Percentiles rank a stretch among this genome's conserved stretches.
These are phyloP conservation scores for Hyposoter dolosus DNA, from an alignment of 2,888 invertebrate genomes.

Conservation along the genomic window DNA sequence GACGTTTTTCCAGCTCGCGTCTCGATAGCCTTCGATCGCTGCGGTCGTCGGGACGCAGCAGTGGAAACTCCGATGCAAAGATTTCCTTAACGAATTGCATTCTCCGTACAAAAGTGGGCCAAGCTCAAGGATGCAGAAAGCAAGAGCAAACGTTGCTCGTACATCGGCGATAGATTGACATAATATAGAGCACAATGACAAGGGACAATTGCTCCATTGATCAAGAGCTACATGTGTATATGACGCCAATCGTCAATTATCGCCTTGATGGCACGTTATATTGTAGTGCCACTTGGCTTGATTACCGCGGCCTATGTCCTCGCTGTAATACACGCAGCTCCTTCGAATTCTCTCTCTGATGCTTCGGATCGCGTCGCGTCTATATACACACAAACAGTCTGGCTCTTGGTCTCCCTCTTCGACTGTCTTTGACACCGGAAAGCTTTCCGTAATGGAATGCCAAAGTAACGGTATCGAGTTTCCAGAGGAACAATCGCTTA, in stretches of 20 bases:
- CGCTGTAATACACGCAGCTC: not conserved
- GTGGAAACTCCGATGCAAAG: not conserved
- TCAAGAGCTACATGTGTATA: not conserved
- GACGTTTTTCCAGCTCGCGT: not conserved
- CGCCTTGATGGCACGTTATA: slow-evolving; percentile 14
- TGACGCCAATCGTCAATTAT: slow-evolving; percentile 32
- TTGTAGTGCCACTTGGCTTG: slow-evolving; percentile 24
- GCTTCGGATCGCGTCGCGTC: not conserved
- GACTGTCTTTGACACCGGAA: not conserved
- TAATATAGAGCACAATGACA: not conserved
- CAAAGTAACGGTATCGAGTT: slow-evolving; percentile 55
- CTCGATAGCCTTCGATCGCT: not conserved
- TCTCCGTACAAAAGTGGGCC: not conserved
- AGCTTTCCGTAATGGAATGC: slow-evolving; percentile 50
- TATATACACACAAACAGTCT: not conserved
- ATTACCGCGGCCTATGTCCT: slow-evolving; percentile 12
- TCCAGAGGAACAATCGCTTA: slow-evolving; percentile 11
- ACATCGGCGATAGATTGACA: not conserved
- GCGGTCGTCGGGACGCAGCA: slow-evolving; percentile 11
- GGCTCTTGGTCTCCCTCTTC: not conserved
- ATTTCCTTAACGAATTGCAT: not conserved
- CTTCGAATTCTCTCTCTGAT: not conserved
- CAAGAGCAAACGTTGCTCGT: not conserved
- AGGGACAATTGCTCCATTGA: not conserved
- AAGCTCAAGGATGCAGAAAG: not conserved